Evolutionary conservation across 2,888 invertebrate species (phyloP).

Genomic region (Rotaria magnacalcarata): DNA sequence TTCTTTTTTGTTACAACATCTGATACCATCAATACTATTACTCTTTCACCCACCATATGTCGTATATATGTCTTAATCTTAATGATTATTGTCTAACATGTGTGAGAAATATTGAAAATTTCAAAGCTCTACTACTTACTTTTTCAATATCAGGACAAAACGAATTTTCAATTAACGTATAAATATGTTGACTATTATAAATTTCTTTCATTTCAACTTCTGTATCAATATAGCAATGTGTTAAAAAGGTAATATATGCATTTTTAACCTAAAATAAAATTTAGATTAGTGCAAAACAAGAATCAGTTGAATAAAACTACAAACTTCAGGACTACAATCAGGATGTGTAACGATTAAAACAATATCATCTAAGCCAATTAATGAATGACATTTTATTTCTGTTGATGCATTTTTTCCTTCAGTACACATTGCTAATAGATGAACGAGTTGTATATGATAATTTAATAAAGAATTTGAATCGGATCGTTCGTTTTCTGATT

Average conservation of each 20-base stretch:
- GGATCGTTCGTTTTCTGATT: conserved; percentile 74
- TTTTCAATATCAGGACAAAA: conserved; percentile 41
- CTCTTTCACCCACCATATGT: no score
- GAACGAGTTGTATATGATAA: conserved; percentile 92
- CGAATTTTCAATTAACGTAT: conserved; percentile 41
- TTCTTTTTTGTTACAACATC: no score
- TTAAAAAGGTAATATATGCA: conserved; percentile 93
- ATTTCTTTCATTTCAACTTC: conserved; percentile 99
- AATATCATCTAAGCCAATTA: conserved; percentile 91
- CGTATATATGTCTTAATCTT: no score
- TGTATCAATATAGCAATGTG: conserved; percentile 98
- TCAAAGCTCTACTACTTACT: neutral
- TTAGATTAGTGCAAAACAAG: no score
- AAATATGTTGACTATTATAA: conserved; percentile 62
- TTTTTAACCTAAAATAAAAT: conserved; percentile 73
- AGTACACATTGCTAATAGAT: conserved; percentile 77
- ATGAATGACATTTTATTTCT: conserved; percentile 95
- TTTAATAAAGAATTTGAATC: conserved; percentile 69
- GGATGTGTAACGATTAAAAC: conserved; percentile 86
- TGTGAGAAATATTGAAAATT: no score
- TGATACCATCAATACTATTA: no score
- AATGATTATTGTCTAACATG: no score
- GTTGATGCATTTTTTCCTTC: conserved; percentile 99
- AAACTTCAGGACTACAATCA: conserved; percentile 36
- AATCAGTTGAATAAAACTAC: neutral